phyloP scores from a whole-genome alignment of 2,113 vertebrate species.

The Crotophaga sulcirostris region DNA sequence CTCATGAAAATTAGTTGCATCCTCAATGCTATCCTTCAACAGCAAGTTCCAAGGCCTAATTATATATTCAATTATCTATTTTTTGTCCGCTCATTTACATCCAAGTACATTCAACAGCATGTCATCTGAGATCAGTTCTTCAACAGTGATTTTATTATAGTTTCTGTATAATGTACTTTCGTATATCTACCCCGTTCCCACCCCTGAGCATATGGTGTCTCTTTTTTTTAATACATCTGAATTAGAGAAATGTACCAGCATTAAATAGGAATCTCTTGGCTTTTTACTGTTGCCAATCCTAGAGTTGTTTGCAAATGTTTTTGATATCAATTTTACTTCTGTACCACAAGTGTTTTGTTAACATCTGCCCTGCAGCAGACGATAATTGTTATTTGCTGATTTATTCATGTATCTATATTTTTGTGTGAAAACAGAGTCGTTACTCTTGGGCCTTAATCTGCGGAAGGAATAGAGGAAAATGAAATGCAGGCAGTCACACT shows the following conservation, averaged over 20 bases:
- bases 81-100: constrained; percentile 57
- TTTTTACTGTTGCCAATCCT: constrained; percentile 15
- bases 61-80: constrained; percentile 61
- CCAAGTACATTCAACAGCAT: constrained; percentile 16
- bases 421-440: constrained; percentile 11
- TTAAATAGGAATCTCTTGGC: neutral
- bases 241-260: constrained; percentile 4
- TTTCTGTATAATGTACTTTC: constrained; percentile 36
- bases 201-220: constrained; percentile 7
- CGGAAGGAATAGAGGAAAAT: constrained; percentile 28
- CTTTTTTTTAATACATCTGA: constrained; percentile 41
- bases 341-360: constrained; percentile 29
- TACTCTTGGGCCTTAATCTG: constrained; percentile 48
- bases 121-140: constrained; percentile 61
- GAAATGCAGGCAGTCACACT: constrained; percentile 60
- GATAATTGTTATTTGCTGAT: neutral
- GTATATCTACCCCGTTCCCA: constrained; percentile 17
- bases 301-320: constrained; percentile 45
- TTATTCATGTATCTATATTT: constrained; percentile 14
- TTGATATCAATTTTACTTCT: constrained; percentile 37
- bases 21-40: neutral
- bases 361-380: constrained; percentile 45
- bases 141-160: constrained; percentile 56
- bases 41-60: constrained; percentile 26
- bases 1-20: neutral